phyloP scores from a whole-genome alignment of 2,888 invertebrate genomes.

The Lasioglossum marginatum region DNA sequence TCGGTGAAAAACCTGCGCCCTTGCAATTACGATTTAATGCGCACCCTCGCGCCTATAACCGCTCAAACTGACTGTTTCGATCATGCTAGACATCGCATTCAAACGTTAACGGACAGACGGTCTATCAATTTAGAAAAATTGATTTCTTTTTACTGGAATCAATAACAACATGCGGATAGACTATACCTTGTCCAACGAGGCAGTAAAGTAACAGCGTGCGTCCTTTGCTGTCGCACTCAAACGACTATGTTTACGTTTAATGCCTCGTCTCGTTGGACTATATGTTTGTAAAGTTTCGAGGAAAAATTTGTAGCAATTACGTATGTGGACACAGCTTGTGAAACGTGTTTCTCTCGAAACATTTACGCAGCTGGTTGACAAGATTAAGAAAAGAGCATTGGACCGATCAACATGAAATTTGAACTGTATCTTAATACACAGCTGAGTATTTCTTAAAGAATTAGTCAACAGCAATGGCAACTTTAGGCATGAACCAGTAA shows the following conservation, averaged over 20 bases:
- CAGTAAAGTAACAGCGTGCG: too few species aligned
- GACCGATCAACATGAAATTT: too few species aligned
- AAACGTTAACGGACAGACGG: background rate
- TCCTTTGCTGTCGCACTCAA: too few species aligned
- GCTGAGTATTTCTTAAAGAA: too few species aligned
- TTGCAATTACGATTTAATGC: constrained; percentile 16
- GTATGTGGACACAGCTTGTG: background rate
- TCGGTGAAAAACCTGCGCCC: background rate
- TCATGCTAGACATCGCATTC: background rate
- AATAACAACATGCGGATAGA: background rate
- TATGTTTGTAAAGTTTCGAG: background rate
- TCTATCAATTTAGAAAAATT: background rate
- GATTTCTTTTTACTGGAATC: background rate
- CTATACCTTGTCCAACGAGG: background rate
- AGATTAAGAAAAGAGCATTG: background rate
- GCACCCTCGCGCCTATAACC: background rate
- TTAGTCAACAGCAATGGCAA: too few species aligned
- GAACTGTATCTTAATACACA: too few species aligned
- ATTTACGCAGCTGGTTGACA: background rate
- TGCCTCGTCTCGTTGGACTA: too few species aligned
- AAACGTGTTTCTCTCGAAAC: background rate
- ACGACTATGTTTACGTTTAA: too few species aligned
- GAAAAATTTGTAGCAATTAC: background rate
- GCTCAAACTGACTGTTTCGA: background rate
- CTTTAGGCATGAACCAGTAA: too few species aligned